These are phyloP conservation scores for Sylvicola fuscatus DNA, from an alignment of 2,888 invertebrate species.

Conservation along the genomic window DNA sequence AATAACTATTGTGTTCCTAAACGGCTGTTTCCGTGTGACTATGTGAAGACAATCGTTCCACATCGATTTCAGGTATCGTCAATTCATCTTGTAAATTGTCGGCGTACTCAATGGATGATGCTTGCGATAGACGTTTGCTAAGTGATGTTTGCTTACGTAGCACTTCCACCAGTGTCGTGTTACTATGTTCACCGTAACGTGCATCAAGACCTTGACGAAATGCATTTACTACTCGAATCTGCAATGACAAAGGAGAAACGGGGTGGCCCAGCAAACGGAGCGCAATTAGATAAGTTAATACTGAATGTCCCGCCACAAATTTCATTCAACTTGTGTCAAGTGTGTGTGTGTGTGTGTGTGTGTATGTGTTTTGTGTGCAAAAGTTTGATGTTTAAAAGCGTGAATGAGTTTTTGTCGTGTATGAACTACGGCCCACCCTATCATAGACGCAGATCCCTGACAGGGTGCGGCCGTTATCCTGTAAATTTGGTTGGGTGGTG, in stretches of 20 bases:
- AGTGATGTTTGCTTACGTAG: slow-evolving; percentile 85
- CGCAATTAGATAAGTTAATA: too few relatives aligned
- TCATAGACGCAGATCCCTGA: too few relatives aligned
- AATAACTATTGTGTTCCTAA: slow-evolving; percentile 24
- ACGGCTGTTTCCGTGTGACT: slow-evolving; percentile 91
- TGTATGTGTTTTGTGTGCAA: too few relatives aligned
- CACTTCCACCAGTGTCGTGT: slow-evolving; percentile 81
- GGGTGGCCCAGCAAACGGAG: too few relatives aligned
- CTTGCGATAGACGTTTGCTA: slow-evolving; percentile 77
- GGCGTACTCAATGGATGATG: slow-evolving; percentile 81
- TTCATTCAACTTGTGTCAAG: too few relatives aligned
- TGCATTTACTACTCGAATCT: slow-evolving; percentile 99
- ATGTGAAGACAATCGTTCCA: slow-evolving; percentile 79
- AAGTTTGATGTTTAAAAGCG: too few relatives aligned
- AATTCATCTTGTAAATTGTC: slow-evolving; percentile 74
- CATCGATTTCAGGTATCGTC: slow-evolving; percentile 80
- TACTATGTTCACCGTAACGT: slow-evolving; percentile 66
- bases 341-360: too few relatives aligned
- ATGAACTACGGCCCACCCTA: too few relatives aligned
- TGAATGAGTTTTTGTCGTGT: too few relatives aligned
- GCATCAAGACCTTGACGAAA: slow-evolving; percentile 99
- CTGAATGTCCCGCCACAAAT: too few relatives aligned
- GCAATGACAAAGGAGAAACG: slow-evolving; percentile 14
- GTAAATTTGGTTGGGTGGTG: too few relatives aligned
- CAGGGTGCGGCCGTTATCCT: too few relatives aligned